Evolutionary conservation across 1,140 invertebrate species (phyloP).

Genomic region (Hylaeus volcanicus): DNA sequence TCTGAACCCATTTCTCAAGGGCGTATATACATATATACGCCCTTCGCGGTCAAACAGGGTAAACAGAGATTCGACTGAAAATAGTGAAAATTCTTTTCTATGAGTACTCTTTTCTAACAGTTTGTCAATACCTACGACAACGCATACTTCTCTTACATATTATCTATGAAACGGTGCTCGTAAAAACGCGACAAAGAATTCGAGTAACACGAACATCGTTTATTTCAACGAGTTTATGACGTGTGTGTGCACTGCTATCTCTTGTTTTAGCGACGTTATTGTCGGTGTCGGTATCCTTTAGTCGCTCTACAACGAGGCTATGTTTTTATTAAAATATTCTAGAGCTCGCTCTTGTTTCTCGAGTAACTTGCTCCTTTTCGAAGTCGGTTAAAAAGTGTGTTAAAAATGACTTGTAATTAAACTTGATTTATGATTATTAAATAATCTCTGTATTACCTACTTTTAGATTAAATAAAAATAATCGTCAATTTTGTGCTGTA

Average conservation of each 20-base stretch:
- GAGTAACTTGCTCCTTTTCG: no score
- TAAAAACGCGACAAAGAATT: conserved; percentile 1
- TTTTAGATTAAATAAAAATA: no score
- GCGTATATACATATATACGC: no score
- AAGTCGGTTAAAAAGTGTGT: no score
- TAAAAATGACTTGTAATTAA: no score
- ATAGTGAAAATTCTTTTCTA: neutral
- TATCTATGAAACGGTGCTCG: neutral
- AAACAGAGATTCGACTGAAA: no score
- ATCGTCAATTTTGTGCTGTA: no score
- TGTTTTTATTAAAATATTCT: neutral
- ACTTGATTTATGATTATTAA: no score
- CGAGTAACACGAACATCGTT: neutral
- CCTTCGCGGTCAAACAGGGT: no score
- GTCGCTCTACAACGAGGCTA: no score
- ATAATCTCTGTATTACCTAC: no score
- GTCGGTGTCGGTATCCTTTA: conserved; percentile 7
- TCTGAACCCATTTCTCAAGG: no score
- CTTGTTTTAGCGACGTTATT: conserved; percentile 25
- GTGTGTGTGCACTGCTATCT: conserved; percentile 1
- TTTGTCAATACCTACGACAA: neutral
- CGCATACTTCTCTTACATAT: neutral
- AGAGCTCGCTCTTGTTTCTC: neutral
- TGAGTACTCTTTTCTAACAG: neutral
- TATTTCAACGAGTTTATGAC: conserved; percentile 3